Conservation (phyloP, 2,888 invertebrate species). For the Microplitis manilae region DNA sequence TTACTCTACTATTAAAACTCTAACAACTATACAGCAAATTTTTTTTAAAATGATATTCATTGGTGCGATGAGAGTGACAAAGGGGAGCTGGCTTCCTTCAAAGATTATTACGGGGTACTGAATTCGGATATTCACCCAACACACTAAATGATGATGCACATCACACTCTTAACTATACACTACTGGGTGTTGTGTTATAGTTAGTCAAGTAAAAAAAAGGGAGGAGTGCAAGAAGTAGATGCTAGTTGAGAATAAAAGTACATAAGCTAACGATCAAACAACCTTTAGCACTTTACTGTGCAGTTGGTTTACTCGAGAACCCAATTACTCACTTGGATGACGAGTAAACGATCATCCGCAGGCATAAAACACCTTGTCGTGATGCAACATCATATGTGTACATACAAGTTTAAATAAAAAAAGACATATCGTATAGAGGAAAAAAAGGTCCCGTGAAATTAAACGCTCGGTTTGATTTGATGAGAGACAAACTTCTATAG, state of each 20-base stretch:
- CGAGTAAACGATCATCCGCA: slow-evolving; percentile 11
- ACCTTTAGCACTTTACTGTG: slow-evolving; percentile 2
- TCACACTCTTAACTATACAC: slow-evolving; percentile 32
- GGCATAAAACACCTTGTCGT: not conserved
- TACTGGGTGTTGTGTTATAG: not conserved
- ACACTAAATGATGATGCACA: slow-evolving; percentile 22
- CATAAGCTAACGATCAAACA: slow-evolving; percentile 7
- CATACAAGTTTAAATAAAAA: not conserved
- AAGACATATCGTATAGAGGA: not conserved
- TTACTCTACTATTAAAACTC: not conserved
- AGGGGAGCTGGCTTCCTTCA: slow-evolving; percentile 21
- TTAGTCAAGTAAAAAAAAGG: not conserved
- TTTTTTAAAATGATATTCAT: not conserved
- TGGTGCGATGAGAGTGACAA: slow-evolving; percentile 19
- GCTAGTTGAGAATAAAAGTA: not conserved
- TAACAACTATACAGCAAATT: not conserved
- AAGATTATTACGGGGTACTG: slow-evolving; percentile 31
- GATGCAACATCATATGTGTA: slow-evolving; percentile 2
- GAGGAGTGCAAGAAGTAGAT: not conserved
- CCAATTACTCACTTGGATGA: slow-evolving; percentile 37
- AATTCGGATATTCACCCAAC: not conserved
- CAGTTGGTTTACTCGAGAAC: slow-evolving; percentile 27
- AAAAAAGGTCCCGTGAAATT: slow-evolving; percentile 26
- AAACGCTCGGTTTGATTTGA: slow-evolving; percentile 24
- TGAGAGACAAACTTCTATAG: slow-evolving; percentile 12